A percentile compares a stretch with the other conserved stretches of the same genome.
phyloP scores from a whole-genome alignment of 2,113 vertebrate genomes.

The Datnioides undecimradiatus region DNA sequence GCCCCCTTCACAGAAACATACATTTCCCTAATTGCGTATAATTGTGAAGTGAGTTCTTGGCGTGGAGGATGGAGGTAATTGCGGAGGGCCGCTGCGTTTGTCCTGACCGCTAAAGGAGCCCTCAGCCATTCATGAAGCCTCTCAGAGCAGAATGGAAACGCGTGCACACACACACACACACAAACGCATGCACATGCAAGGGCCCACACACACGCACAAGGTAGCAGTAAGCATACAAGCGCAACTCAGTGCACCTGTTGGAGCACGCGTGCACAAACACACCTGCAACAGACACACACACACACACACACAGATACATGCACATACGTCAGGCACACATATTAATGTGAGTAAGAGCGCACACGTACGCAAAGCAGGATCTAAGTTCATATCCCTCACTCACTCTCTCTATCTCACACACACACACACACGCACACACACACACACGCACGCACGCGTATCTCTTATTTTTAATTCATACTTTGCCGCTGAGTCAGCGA shows the following conservation, averaged over 20 bases:
- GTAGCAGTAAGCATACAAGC: conserved; percentile 23
- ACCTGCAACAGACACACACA: background rate
- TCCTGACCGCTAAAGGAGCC: conserved; percentile 78
- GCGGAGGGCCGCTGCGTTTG: conserved; percentile 73
- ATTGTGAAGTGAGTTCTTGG: conserved; percentile 84
- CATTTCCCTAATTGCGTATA: conserved; percentile 86
- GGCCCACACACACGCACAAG: conserved; percentile 9
- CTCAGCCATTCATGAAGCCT: conserved; percentile 78
- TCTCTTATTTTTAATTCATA: conserved; percentile 6
- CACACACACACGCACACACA: background rate
- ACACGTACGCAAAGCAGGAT: background rate
- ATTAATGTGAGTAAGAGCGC: background rate
- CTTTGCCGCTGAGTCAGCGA: conserved; percentile 25
- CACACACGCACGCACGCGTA: background rate
- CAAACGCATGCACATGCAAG: conserved; percentile 36
- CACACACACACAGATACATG: conserved; percentile 2
- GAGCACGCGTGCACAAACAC: background rate
- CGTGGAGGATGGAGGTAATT: conserved; percentile 80
- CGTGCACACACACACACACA: conserved; percentile 34
- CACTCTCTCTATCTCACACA: background rate
- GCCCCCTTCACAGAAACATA: conserved; percentile 80
- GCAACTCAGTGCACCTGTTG: conserved; percentile 1
- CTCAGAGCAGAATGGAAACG: conserved; percentile 54
- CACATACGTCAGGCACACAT: too few species aligned
- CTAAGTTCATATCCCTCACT: background rate